A percentile compares a stretch with the other conserved stretches of the same genome.
These are phyloP conservation scores for Maconellicoccus hirsutus DNA, from an alignment of 1,140 invertebrate species.

Conservation along the genomic window DNA sequence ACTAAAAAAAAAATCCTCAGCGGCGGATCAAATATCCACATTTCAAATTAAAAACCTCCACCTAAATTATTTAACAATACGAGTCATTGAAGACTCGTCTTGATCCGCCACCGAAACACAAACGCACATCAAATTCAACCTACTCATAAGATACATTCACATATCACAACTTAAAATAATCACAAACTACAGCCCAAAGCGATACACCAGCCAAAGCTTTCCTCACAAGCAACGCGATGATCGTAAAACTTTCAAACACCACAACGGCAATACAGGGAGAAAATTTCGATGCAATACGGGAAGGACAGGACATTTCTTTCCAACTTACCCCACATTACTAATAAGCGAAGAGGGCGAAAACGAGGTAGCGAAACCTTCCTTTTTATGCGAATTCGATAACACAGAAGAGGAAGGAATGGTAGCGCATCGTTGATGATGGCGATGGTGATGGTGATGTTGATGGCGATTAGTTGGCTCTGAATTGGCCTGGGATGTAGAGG, in stretches of 20 bases:
- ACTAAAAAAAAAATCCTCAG: no score
- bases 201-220: constrained; percentile 1
- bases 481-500: constrained; percentile 27
- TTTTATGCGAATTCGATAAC: neutral
- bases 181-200: no score
- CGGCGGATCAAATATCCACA: no score
- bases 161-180: no score
- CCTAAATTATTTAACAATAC: no score
- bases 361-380: constrained; percentile 13
- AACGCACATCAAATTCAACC: no score
- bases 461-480: constrained; percentile 30
- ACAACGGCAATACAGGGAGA: neutral
- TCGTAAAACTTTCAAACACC: constrained; percentile 1
- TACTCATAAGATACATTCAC: no score
- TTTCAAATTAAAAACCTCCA: no score
- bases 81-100: no score
- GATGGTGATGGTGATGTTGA: constrained; percentile 24
- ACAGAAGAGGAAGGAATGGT: constrained; percentile 14
- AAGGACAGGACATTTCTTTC: neutral
- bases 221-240: constrained; percentile 14
- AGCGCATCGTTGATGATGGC: constrained; percentile 17
- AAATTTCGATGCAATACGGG: neutral
- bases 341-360: constrained; percentile 11
- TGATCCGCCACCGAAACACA: no score
- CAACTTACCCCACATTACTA: constrained; percentile 22